Percentiles rank a stretch among this genome's conserved stretches.
Evolutionary conservation across 1,140 invertebrate genomes (phyloP).

Genomic region (Platyura marginata): DNA sequence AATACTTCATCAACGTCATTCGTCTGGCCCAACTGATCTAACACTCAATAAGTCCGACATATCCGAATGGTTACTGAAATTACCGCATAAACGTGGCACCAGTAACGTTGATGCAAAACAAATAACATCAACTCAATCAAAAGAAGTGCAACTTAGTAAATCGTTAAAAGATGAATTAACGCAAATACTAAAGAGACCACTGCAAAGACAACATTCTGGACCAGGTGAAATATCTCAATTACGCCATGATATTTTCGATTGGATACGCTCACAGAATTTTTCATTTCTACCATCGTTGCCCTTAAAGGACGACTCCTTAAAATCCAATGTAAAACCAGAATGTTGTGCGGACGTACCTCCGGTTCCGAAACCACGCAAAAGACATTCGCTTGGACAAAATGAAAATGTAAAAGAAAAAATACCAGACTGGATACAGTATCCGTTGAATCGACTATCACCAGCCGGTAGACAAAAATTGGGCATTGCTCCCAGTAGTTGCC

Average conservation of each 20-base stretch:
- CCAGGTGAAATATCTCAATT: conserved; percentile 18
- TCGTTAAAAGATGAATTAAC: conserved; percentile 12
- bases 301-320: background rate
- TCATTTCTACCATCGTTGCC: background rate
- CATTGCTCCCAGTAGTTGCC: background rate
- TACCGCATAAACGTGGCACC: conserved; percentile 14
- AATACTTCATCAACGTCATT: conserved; percentile 16
- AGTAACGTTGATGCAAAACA: conserved; percentile 6
- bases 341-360: conserved; percentile 8
- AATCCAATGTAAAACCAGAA: background rate
- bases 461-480: background rate
- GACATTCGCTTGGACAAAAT: conserved; percentile 20
- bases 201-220: conserved; percentile 19
- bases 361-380: conserved; percentile 11
- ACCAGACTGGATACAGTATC: conserved; percentile 15
- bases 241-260: conserved; percentile 19
- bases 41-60: conserved; percentile 21
- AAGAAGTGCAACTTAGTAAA: conserved; percentile 5
- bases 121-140: conserved; percentile 1
- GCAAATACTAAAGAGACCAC: conserved; percentile 20
- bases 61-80: conserved; percentile 19
- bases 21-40: conserved; percentile 21
- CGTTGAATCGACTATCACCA: background rate
- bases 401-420: conserved; percentile 12
- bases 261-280: conserved; percentile 9